Evolutionary conservation across 1,140 invertebrate species (phyloP), one percentile per base, ranked within the genome.

Genomic region (Cotesia glomerata): DNA sequence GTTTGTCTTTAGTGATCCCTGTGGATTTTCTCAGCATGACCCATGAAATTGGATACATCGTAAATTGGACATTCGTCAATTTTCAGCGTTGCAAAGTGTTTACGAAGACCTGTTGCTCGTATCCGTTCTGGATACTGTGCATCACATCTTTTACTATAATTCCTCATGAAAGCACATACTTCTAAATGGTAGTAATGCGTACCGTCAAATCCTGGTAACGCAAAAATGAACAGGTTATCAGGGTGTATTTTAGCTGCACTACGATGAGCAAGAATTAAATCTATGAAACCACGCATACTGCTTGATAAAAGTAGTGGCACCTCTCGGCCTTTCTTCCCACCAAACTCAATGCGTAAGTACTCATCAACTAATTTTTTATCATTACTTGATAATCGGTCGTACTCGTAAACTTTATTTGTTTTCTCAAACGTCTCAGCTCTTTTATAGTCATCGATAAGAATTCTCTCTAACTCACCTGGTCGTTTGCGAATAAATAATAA

Each of bases 201-300:
- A 9, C 66, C 49, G 45, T 77, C 71, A 32, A 4, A 9, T 14
- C 62, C 58, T 2, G 76, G 68, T 5, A 76, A 2, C 2, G 68
- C 77, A 71, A 78, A 76, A 36, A 77, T 5, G 18, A 73, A 72
- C 1, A 4, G 5, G 67, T 77, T 77, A 16, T 35, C 39, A 5
- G 1, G 7, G 5, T 56, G 18, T 34, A 76, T 63, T 51, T 56
- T 34, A 3, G 74, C 74, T 51, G 73, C 51, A 0, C 56, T n/a
- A 61, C 75, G 9, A 66, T 69, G 36, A 36, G 74, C 52, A 26
- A 71, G 26, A 9, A 71, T 62, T 8, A 49, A 14, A 8, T 71
- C 35, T 11, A 71, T 61, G n/a, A n/a, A 14, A n/a, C 14, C 13
- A 11, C n/a, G 52, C 13, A n/a, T 16, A 14, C 14, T 13, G 13